These are phyloP conservation scores for Zaprionus capensis DNA, from an alignment of 1,140 invertebrate species.

Conservation along the genomic window DNA sequence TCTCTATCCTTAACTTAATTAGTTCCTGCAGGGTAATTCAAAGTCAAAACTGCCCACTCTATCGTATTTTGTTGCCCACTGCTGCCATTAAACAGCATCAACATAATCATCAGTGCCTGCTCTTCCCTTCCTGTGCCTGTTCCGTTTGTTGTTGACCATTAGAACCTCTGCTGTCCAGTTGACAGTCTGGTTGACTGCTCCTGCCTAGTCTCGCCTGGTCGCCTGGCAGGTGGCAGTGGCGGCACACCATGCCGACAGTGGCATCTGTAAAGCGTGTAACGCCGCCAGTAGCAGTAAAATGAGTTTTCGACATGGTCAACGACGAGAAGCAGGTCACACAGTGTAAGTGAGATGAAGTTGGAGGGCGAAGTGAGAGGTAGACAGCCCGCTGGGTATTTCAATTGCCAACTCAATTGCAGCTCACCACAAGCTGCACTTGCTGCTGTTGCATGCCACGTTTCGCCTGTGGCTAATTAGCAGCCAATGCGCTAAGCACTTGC, in stretches of 20 bases:
- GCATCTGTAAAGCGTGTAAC: conserved; percentile 49
- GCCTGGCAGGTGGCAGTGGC: conserved; percentile 58
- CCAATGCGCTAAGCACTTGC: conserved; percentile 80
- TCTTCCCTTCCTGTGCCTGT: not conserved
- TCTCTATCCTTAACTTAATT: no score
- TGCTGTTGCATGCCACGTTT: conserved; percentile 34
- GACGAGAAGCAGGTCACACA: conserved; percentile 37
- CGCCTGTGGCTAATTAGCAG: conserved; percentile 68
- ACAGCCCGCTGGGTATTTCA: conserved; percentile 54
- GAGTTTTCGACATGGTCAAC: conserved; percentile 21
- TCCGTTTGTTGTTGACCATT: conserved; percentile 34
- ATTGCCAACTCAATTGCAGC: conserved; percentile 70
- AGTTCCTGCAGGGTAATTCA: not conserved
- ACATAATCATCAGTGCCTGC: conserved; percentile 34
- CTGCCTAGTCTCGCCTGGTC: conserved; percentile 16
- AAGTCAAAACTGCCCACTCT: not conserved
- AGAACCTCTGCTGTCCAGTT: not conserved
- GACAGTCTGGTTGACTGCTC: not conserved
- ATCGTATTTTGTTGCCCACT: not conserved
- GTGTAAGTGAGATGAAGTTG: not conserved
- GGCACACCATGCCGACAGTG: conserved; percentile 24
- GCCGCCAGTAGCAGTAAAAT: conserved; percentile 34
- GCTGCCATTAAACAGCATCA: conserved; percentile 26
- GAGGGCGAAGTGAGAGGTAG: not conserved
- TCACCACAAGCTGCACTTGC: conserved; percentile 55